Conservation (phyloP, 1,140 invertebrate species). For the Limonius californicus region DNA sequence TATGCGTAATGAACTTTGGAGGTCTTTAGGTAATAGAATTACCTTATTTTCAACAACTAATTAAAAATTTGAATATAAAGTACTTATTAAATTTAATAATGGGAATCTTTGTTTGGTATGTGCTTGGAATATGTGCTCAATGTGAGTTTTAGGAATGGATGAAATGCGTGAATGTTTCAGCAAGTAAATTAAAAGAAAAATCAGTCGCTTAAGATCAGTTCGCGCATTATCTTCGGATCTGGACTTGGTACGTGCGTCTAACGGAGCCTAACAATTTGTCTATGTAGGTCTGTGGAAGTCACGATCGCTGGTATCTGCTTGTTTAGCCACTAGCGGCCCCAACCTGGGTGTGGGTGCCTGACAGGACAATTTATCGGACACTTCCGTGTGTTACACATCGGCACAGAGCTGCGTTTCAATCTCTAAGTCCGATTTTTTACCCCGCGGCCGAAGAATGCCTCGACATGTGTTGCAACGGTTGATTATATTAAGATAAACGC, state of each 20-base stretch:
- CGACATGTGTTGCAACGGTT: slow-evolving; percentile 10
- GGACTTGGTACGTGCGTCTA: slow-evolving; percentile 14
- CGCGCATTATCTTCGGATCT: slow-evolving; percentile 13
- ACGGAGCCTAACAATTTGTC: slow-evolving; percentile 20
- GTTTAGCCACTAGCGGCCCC: slow-evolving; percentile 9
- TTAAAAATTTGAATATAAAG: no score
- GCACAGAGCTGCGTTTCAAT: neutral
- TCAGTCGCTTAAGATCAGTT: no score
- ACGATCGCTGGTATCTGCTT: slow-evolving; percentile 8
- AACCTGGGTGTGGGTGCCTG: slow-evolving; percentile 21
- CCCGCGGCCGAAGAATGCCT: neutral
- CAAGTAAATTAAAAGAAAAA: no score
- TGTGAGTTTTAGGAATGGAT: no score
- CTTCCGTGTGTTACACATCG: slow-evolving; percentile 22
- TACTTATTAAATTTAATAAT: no score
- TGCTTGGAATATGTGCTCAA: no score
- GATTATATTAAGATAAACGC: slow-evolving; percentile 14
- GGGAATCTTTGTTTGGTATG: no score
- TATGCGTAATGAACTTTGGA: no score
- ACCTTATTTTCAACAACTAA: no score
- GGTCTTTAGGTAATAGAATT: no score
- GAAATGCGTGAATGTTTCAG: no score
- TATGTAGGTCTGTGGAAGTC: slow-evolving; percentile 20
- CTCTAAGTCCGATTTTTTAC: neutral
- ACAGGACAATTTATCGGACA: slow-evolving; percentile 18